Evolutionary conservation across 2,888 invertebrate species (phyloP).

Genomic region (Tetramorium bicarinatum): DNA sequence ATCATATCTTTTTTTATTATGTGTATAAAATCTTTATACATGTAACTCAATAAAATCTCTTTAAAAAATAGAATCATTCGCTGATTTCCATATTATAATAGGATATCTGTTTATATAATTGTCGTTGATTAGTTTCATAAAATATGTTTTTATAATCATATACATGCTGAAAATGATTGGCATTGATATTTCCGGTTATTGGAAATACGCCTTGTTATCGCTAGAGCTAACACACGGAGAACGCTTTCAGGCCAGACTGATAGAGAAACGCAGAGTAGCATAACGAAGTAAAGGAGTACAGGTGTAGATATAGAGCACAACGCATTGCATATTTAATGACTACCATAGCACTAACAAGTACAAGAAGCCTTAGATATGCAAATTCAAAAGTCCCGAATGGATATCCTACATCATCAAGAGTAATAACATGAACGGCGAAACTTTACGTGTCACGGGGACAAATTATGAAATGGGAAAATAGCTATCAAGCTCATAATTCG

Average conservation of each 20-base stretch:
- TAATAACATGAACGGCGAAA: conserved; percentile 2
- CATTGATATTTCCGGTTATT: conserved; percentile 28
- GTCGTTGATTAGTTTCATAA: background rate
- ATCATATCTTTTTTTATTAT: background rate
- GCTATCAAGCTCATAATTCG: background rate
- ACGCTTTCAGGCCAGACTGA: conserved; percentile 3
- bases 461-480: background rate
- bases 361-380: conserved; percentile 37
- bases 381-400: conserved; percentile 33
- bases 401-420: conserved; percentile 15
- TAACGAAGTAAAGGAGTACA: conserved; percentile 29
- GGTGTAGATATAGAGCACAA: conserved; percentile 14
- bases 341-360: conserved; percentile 36
- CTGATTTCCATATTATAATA: background rate
- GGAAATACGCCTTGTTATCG: conserved; percentile 22
- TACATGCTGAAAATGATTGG: background rate
- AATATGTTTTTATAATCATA: background rate
- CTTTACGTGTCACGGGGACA: background rate
- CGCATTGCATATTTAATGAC: conserved; percentile 45
- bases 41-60: background rate
- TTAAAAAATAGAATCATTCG: background rate
- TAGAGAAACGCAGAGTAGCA: conserved; percentile 14
- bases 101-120: background rate
- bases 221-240: conserved; percentile 8
- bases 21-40: background rate